Conservation (phyloP, 2,797 vertebrate species). For the Champsocephalus esox region DNA sequence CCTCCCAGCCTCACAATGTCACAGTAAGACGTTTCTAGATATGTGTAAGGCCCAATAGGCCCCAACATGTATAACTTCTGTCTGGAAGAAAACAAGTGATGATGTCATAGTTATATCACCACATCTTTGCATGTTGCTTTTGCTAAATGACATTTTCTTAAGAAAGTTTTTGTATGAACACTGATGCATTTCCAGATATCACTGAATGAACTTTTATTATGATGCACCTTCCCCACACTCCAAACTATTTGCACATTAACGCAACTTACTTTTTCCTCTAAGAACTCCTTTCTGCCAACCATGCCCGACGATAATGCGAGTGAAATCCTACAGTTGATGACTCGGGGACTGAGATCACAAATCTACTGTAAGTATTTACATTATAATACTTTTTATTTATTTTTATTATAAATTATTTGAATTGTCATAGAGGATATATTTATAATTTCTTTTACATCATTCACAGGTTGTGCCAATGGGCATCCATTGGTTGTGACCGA, state of each 20-base stretch:
- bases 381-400: neutral
- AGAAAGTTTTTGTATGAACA: too few species aligned
- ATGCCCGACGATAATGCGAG: constrained; percentile 81
- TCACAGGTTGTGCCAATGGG: constrained; percentile 73
- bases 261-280: neutral
- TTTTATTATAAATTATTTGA: neutral
- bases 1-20: constrained; percentile 65
- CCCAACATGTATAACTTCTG: too few species aligned
- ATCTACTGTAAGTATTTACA: constrained; percentile 70
- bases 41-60: neutral
- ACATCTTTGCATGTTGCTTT: too few species aligned
- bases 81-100: too few species aligned
- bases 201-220: too few species aligned
- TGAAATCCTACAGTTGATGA: constrained; percentile 60
- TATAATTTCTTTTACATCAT: constrained; percentile 8
- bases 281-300: constrained; percentile 81
- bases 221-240: neutral
- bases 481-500: constrained; percentile 70
- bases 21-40: constrained; percentile 53
- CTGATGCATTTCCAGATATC: too few species aligned
- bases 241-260: neutral
- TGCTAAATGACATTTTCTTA: too few species aligned
- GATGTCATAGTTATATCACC: too few species aligned
- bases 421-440: neutral
- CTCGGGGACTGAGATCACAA: accelerated